Evolutionary conservation across 2,888 invertebrate genomes (phyloP), one percentile per base, ranked within the genome.

Genomic region (Saturnia japonica): DNA sequence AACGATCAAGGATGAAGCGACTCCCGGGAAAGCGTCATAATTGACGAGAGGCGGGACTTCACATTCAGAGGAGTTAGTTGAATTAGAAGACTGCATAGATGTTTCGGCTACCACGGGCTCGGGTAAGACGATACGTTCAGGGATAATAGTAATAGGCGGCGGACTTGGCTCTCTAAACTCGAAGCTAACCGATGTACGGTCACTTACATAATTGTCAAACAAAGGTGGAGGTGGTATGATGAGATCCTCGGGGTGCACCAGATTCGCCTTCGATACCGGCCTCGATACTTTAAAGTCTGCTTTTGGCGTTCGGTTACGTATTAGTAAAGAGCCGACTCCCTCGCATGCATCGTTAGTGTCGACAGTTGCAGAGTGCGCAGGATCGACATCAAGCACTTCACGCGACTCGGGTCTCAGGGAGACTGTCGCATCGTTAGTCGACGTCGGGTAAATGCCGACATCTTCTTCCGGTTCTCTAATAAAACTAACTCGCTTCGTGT

Each of bases 401-500:
- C 90, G 91, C 88, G 83, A 76, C 78, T 80, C 77, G 80, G 80
- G 75, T 75, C 79, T 84, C 74, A 78, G 79, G 71, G 73, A 78
- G 70, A 81, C 76, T 76, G 80, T 85, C 80, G 82, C 75, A 75
- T 89, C 87, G 82, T 81, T 83, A 74, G 84, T 82, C 75, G 82
- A 74, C 72, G 76, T 76, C 72, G 80, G 74, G 75, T 80, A 80
- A 80, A 74, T 81, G 76, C 87, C 84, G 75, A 81, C 78, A 77
- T 85, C 85, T 77, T 88, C 83, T 77, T 82, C 80, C 73, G 86
- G 80, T 73, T 91, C 90, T 82, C 86, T 83, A 72, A 85, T 90
- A 89, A 94, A 94, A 94, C 93, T 94, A 92, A 94, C 93, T 93
- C 93, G 91, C 82, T 94, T 94, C 81, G 83, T 85, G 75, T 89